A percentile compares a stretch with the other conserved stretches of the same genome.
Evolutionary conservation across 1,140 invertebrate species (phyloP).

Genomic region (Leptinotarsa defecta): DNA sequence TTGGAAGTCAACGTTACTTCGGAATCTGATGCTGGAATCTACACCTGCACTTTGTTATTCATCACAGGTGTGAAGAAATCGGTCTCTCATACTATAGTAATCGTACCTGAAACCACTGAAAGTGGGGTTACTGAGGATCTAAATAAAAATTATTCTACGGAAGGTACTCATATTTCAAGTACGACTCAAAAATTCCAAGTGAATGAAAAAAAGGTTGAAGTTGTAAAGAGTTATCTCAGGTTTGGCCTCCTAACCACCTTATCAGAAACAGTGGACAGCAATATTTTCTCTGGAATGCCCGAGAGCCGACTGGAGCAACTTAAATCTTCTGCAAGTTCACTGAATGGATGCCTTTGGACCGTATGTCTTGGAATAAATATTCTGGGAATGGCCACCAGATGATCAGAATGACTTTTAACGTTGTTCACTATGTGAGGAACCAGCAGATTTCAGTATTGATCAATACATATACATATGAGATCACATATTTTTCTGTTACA

Average conservation of each 20-base stretch:
- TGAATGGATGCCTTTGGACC: too few species aligned
- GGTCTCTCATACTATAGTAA: background rate
- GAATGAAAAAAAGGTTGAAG: background rate
- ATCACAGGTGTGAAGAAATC: background rate
- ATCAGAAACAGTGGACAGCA: background rate
- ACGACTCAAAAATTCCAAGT: background rate
- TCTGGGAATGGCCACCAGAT: too few species aligned
- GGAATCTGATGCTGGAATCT: background rate
- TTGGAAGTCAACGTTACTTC: background rate
- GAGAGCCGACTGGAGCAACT: too few species aligned
- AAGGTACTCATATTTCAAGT: background rate
- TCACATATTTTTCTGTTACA: too few species aligned
- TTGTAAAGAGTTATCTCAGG: background rate
- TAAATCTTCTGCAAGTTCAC: too few species aligned
- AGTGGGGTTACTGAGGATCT: background rate
- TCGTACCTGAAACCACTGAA: background rate
- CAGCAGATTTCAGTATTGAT: too few species aligned
- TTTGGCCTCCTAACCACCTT: background rate
- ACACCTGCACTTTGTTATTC: background rate
- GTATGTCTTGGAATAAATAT: too few species aligned
- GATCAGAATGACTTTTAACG: too few species aligned
- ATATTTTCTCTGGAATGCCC: too few species aligned
- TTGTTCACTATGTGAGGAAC: too few species aligned
- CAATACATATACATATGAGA: too few species aligned
- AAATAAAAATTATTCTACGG: background rate